A percentile compares a stretch with the other conserved stretches of the same genome.
These are phyloP conservation scores for Agrotis exclamationis DNA, from an alignment of 2,888 invertebrate species.

Conservation along the genomic window DNA sequence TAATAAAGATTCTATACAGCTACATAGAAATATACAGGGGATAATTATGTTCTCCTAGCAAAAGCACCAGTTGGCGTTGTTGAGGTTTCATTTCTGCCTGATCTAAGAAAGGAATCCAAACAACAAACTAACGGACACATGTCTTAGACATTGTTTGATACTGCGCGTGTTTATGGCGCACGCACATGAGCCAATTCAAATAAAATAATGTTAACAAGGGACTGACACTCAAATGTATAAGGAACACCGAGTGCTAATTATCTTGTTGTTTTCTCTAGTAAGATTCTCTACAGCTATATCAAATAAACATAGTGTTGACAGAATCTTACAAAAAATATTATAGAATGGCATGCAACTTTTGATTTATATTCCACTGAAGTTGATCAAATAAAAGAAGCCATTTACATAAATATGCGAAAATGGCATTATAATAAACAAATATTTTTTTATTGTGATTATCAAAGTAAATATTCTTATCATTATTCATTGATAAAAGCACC, in stretches of 20 bases:
- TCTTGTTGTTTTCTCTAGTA: slow-evolving; percentile 85
- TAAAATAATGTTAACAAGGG: slow-evolving; percentile 80
- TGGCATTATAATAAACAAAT: slow-evolving; percentile 9
- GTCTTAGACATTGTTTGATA: slow-evolving; percentile 3
- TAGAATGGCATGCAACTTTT: not conserved
- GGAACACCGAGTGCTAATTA: slow-evolving; percentile 86
- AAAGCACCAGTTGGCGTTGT: too few species aligned
- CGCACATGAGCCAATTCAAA: slow-evolving; percentile 5
- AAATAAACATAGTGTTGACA: slow-evolving; percentile 66
- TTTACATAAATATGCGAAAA: slow-evolving; percentile 15
- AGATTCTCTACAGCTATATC: slow-evolving; percentile 72
- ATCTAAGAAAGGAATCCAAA: not conserved
- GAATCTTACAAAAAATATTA: slow-evolving; percentile 72
- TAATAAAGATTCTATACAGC: not conserved
- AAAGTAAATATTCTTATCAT: not conserved
- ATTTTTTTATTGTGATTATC: slow-evolving; percentile 1
- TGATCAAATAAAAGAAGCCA: not conserved
- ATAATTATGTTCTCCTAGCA: too few species aligned
- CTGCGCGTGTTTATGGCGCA: not conserved
- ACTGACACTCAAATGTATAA: slow-evolving; percentile 86
- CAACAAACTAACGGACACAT: not conserved
- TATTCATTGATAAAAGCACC: slow-evolving; percentile 7
- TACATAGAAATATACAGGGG: too few species aligned
- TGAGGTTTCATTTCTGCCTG: not conserved
- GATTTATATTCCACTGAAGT: slow-evolving; percentile 4